These are phyloP conservation scores for Myrmecophaga tridactyla DNA, from an alignment of 2,113 vertebrate species.

Conservation along the genomic window DNA sequence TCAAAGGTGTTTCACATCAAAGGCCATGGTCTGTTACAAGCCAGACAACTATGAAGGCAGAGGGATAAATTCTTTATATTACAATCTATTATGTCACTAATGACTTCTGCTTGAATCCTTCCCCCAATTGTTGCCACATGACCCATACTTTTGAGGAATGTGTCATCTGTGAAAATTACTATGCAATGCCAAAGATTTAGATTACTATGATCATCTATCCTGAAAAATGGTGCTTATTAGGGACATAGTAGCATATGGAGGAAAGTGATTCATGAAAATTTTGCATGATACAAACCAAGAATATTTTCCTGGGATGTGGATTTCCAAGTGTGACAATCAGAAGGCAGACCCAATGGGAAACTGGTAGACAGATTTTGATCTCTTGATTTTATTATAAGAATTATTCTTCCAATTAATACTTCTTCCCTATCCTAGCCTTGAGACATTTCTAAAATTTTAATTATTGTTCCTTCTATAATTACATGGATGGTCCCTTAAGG, in stretches of 20 bases:
- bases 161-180: background rate
- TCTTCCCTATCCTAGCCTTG: too few species aligned
- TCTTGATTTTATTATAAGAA: too few species aligned
- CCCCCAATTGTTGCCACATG: background rate
- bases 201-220: fast-evolving
- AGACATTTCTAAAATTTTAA: too few species aligned
- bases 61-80: background rate
- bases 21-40: background rate
- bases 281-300: background rate
- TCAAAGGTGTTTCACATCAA: background rate
- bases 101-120: background rate
- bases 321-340: background rate
- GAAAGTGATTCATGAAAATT: background rate
- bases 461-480: too few species aligned
- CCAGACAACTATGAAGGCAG: background rate
- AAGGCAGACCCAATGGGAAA: background rate
- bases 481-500: background rate
- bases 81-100: fast-evolving
- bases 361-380: too few species aligned
- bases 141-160: background rate
- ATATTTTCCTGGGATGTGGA: background rate
- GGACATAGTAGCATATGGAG: background rate
- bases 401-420: too few species aligned
- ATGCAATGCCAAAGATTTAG: fast-evolving
- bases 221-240: background rate